Evolutionary conservation across 2,888 invertebrate genomes (phyloP).

Genomic region (Liodrosophila aerea): DNA sequence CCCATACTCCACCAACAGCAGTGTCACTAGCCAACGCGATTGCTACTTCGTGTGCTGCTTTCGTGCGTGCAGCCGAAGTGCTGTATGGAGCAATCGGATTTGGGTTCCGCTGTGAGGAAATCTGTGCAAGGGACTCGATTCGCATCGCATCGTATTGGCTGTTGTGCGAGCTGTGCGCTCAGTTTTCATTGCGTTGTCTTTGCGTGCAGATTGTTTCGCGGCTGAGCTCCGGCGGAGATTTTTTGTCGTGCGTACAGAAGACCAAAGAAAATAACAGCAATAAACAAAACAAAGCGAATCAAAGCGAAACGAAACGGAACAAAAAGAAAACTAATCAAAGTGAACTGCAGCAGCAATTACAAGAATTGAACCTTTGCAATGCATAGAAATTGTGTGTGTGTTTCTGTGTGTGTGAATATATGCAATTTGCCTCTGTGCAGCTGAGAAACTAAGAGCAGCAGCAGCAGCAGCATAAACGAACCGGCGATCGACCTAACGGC

Average conservation of each 20-base stretch:
- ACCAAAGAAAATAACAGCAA: conserved; percentile 20
- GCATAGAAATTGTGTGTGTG: conserved; percentile 14
- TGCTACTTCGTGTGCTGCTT: neutral
- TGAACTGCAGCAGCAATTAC: conserved; percentile 40
- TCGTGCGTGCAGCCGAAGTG: conserved; percentile 25
- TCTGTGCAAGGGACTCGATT: conserved; percentile 38
- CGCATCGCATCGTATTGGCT: conserved; percentile 33
- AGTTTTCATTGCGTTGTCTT: conserved; percentile 71
- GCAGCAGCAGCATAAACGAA: conserved; percentile 14
- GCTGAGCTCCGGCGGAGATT: conserved; percentile 15
- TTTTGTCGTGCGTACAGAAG: conserved; percentile 27
- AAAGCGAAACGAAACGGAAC: conserved; percentile 18
- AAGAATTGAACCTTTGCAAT: conserved; percentile 24
- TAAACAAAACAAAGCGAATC: conserved; percentile 1
- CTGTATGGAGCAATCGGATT: conserved; percentile 23
- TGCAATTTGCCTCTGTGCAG: conserved; percentile 37
- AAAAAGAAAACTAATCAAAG: conserved; percentile 17
- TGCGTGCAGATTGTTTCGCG: conserved; percentile 54
- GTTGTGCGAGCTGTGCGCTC: conserved; percentile 38
- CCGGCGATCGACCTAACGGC: conserved; percentile 40
- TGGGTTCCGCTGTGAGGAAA: conserved; percentile 20
- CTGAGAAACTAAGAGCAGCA: conserved; percentile 16
- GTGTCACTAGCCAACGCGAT: too few relatives aligned
- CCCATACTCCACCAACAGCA: too few relatives aligned
- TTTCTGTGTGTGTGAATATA: conserved; percentile 25